phyloP scores from a whole-genome alignment of 2,888 invertebrate species.

The Coremacera marginata region DNA sequence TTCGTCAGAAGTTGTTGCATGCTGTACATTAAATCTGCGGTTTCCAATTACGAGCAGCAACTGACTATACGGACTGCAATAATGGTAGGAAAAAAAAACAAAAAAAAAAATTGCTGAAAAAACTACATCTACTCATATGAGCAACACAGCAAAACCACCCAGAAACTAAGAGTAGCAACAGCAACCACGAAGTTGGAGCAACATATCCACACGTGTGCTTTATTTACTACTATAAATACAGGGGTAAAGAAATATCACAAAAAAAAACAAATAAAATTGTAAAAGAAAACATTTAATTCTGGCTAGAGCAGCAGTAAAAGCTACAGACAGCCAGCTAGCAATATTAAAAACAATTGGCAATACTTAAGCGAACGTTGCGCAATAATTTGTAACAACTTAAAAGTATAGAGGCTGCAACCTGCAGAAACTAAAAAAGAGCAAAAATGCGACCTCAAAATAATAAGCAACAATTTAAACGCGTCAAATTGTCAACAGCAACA shows the following conservation, averaged over 20 bases:
- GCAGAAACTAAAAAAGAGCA: background rate
- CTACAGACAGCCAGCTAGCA: background rate
- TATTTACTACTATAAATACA: conserved; percentile 16
- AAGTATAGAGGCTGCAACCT: background rate
- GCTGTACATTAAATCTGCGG: conserved; percentile 29
- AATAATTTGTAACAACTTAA: background rate
- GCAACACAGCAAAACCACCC: conserved; percentile 11
- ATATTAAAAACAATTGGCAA: background rate
- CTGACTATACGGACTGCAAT: background rate
- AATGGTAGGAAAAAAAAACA: background rate
- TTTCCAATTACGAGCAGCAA: conserved; percentile 31
- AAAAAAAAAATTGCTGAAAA: background rate
- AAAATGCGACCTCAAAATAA: background rate
- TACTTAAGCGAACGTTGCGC: background rate
- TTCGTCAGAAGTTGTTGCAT: conserved; percentile 18
- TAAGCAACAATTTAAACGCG: background rate
- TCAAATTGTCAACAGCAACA: background rate
- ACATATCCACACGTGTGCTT: conserved; percentile 32
- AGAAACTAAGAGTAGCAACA: background rate
- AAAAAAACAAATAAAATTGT: background rate
- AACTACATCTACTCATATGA: background rate
- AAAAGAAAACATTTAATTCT: background rate
- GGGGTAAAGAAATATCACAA: background rate
- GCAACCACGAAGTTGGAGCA: background rate
- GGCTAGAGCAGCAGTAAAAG: background rate